These are phyloP conservation scores for Lutjanus campechanus DNA, from an alignment of 2,797 vertebrate genomes.

Conservation along the genomic window DNA sequence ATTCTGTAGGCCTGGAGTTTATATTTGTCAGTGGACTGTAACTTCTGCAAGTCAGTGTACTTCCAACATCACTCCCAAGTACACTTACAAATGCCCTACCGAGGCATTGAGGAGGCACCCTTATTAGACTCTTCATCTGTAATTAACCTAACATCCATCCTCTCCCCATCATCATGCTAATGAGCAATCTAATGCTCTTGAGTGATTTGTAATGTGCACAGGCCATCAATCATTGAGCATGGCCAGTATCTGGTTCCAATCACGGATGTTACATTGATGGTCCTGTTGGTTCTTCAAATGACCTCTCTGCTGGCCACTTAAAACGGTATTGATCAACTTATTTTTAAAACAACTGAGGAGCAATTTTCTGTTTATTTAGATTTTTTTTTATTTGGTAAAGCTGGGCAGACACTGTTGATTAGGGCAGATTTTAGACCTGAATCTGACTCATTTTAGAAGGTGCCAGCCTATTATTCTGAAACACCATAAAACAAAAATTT, in stretches of 20 bases:
- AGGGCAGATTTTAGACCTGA: not conserved
- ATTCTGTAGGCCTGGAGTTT: slow-evolving; percentile 12
- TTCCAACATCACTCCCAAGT: slow-evolving; percentile 45
- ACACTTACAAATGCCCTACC: slow-evolving; percentile 52
- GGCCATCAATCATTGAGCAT: slow-evolving; percentile 62
- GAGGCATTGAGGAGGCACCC: slow-evolving; percentile 49
- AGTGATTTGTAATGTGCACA: slow-evolving; percentile 62
- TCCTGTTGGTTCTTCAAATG: not conserved
- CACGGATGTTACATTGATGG: slow-evolving; percentile 7
- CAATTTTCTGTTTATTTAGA: not conserved
- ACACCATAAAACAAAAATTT: too few relatives aligned
- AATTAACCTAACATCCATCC: slow-evolving; percentile 73
- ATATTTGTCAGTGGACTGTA: slow-evolving; percentile 36
- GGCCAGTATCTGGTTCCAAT: slow-evolving; percentile 23
- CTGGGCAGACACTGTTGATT: too few relatives aligned
- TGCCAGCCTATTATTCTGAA: too few relatives aligned
- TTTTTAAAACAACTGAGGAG: not conserved
- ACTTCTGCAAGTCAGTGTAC: slow-evolving; percentile 26
- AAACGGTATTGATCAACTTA: not conserved
- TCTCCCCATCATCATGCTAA: slow-evolving; percentile 68
- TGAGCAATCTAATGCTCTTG: slow-evolving; percentile 67
- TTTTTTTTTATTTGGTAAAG: not conserved
- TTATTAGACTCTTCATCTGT: slow-evolving; percentile 64
- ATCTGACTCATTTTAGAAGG: not conserved
- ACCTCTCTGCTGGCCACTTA: not conserved